Evolutionary conservation across 2,888 invertebrate genomes (phyloP), one percentile per base, ranked within the genome.

Genomic region (Ochropacha duplaris): DNA sequence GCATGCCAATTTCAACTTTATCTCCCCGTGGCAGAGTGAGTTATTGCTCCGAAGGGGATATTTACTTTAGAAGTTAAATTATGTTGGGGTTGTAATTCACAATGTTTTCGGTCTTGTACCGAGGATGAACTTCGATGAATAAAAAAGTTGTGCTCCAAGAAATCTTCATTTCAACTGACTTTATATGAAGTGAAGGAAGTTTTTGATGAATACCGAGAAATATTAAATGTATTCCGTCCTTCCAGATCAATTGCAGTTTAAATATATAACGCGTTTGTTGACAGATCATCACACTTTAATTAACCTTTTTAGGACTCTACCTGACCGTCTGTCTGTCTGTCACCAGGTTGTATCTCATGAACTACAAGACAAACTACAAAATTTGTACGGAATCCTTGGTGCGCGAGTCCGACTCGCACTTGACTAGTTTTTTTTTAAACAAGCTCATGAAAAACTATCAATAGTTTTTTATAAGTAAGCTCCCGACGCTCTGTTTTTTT

Each of bases 31-130:
- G 2, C 49, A 71, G 55, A 58, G 63, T 67, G 36, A 1, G 24
- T 51, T 66, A 68, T 67, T 6, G 36, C 39, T 52, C 65, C 51
- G 6, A 9, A 0, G 0, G 0, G 1, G n/a, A 24, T 57, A 62
- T 69, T 71, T 70, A 66, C 65, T 69, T 72, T 57, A 57, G 64
- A 62, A 71, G 68, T 65, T 65, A 73, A 78, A 76, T 78, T 72
- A 77, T 72, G 64, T 66, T 64, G 57, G 52, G 61, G 65, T 58
- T 59, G 74, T 76, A 76, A 76, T 76, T 77, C 68, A 67, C 72
- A 71, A 77, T 76, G 68, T 76, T 66, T 68, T 68, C 56, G 61
- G 67, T 61, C 59, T 59, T 56, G 62, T 64, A 62, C 54, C 36
- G 52, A 59, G 66, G 62, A 66, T 71, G n/a, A 72, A 76, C 64